phyloP scores from a whole-genome alignment of 37 sponge, comb jelly and placozoan species.

The Chondrilla cf. caribensis region DNA sequence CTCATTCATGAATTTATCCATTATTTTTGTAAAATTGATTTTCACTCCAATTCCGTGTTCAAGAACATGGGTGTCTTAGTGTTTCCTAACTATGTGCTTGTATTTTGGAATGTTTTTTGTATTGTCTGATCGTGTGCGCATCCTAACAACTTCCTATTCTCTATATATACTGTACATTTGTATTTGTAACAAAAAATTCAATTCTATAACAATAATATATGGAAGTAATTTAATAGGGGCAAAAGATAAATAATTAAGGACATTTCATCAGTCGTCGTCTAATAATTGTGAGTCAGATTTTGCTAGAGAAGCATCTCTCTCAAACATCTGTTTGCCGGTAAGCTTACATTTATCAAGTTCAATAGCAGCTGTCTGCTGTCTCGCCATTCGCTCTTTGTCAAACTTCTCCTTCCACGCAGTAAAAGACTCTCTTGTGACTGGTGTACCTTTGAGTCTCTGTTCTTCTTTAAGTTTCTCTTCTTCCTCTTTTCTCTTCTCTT shows the following conservation, averaged over 20 bases:
- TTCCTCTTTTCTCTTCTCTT: conserved; percentile 37
- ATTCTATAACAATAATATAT: too few relatives aligned
- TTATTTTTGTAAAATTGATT: too few relatives aligned
- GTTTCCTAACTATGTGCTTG: too few relatives aligned
- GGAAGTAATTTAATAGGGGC: too few relatives aligned
- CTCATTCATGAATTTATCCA: too few relatives aligned
- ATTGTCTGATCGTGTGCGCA: too few relatives aligned
- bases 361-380: neutral
- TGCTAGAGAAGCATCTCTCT: conserved; percentile 75
- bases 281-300: conserved; percentile 65
- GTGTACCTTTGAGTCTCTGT: conserved; percentile 55
- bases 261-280: conserved; percentile 20
- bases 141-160: too few relatives aligned
- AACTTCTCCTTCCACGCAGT: conserved; percentile 66
- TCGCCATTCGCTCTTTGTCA: conserved; percentile 50
- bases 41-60: too few relatives aligned
- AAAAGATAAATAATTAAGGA: neutral
- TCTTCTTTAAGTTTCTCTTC: conserved; percentile 55
- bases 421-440: conserved; percentile 77
- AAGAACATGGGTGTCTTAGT: too few relatives aligned
- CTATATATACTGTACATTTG: too few relatives aligned
- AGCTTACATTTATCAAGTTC: neutral
- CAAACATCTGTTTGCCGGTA: conserved; percentile 82
- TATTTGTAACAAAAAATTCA: too few relatives aligned
- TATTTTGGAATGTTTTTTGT: too few relatives aligned